A percentile compares a stretch with the other conserved stretches of the same genome.
Evolutionary conservation across 2,797 vertebrate genomes (phyloP).

Genomic region (Glyptemys insculpta): DNA sequence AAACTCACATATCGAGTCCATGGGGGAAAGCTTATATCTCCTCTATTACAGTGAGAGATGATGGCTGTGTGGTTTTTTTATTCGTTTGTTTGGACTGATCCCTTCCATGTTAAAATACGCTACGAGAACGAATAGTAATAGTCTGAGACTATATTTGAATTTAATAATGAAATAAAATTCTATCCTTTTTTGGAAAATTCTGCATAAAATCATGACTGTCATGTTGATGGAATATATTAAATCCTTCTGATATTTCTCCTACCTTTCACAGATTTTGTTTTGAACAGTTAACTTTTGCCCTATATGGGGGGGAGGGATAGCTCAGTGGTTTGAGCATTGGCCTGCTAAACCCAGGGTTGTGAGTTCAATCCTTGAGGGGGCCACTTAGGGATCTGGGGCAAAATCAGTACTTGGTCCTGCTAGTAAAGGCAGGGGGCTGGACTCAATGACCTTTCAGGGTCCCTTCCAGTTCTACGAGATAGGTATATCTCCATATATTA

Average conservation of each 20-base stretch:
- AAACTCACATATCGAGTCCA: too few relatives aligned
- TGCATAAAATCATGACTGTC: slow-evolving; percentile 47
- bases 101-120: neutral
- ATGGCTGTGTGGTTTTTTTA: neutral
- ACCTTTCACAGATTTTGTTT: neutral
- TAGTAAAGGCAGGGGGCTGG: too few relatives aligned
- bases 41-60: neutral
- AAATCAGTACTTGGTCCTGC: too few relatives aligned
- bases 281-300: neutral
- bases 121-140: rapidly evolving
- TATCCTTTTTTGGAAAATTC: neutral
- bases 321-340: too few relatives aligned
- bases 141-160: neutral
- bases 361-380: too few relatives aligned
- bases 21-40: neutral
- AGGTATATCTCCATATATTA: too few relatives aligned
- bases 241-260: neutral
- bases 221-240: slow-evolving; percentile 25
- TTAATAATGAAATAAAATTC: neutral
- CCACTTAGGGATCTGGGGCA: too few relatives aligned
- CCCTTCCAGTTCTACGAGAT: too few relatives aligned
- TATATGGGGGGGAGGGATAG: neutral
- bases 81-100: neutral
- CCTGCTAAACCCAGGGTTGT: too few relatives aligned
- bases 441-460: too few relatives aligned